Evolutionary conservation across 2,797 vertebrate species (phyloP), one percentile per base, ranked within the genome.

Genomic region (Ambastaia sidthimunki): DNA sequence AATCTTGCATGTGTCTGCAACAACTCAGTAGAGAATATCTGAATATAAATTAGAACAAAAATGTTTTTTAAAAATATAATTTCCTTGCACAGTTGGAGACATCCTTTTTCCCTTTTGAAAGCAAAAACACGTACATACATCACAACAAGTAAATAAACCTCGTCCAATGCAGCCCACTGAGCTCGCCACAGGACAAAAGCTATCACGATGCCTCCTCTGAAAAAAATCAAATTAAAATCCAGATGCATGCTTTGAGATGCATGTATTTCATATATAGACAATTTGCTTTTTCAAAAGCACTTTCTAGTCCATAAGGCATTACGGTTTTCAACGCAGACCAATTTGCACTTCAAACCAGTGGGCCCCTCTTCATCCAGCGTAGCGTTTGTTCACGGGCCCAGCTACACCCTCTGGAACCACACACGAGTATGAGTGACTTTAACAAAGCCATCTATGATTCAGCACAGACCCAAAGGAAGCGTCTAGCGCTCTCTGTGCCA

Each of bases 301-400:
- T 21, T 57, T 50, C 59, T 68, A 54, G 65, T 82, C 82, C 82
- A 73, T 63, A 71, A 76, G 79, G 78, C 62, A 60, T 83, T 83
- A 92, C 91, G 50, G 34, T 73, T 91, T 94, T 93, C 93, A 93
- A 89, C 89, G 86, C 80, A 89, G 93, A 92, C 90, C 93, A 89
- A 95, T 96, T 94, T 96, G 92, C 94, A 96, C 94, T 95, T 94
- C 94, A 94, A 91, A 95, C 93, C 91, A 89, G 89, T 88, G 85
- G 93, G 86, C 85, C 83, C 89, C 89, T 88, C 92, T 96, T 90
- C 89, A 93, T 93, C 18, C 60, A 63, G 41, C n/a, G 9, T 12
- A 72, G 25, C 78, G 59, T 60, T 74, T 71, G 79, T 68, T 67
- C 75, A 15, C 63, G 52, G 52, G 70, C 63, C 60, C 74, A 50